phyloP scores from a whole-genome alignment of 1,140 invertebrate genomes.

The Cherax destructor region DNA sequence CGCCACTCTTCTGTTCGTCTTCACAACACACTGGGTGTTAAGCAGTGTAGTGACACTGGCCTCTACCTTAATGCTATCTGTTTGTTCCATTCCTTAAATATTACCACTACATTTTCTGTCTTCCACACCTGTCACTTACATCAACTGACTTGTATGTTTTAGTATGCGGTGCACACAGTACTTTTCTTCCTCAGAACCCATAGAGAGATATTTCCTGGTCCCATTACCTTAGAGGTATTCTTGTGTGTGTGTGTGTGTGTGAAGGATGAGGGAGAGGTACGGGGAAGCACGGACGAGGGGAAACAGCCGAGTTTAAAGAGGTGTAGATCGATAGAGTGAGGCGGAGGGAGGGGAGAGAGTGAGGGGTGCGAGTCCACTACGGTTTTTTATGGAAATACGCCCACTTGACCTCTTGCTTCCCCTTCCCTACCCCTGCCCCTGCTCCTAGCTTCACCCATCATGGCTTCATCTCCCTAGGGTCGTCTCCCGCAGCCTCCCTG shows the following conservation, averaged over 20 bases:
- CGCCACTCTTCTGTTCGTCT: too few relatives aligned
- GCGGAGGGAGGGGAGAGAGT: background rate
- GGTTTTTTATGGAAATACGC: background rate
- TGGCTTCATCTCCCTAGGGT: background rate
- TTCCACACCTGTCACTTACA: too few relatives aligned
- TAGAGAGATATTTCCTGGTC: too few relatives aligned
- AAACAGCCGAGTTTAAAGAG: background rate
- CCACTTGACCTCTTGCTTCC: background rate
- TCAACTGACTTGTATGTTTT: too few relatives aligned
- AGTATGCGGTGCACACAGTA: too few relatives aligned
- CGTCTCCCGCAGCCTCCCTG: background rate
- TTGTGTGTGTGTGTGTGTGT: background rate
- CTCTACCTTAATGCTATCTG: too few relatives aligned
- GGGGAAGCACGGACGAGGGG: background rate
- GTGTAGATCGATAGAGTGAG: background rate
- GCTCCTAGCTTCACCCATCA: background rate
- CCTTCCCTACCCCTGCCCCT: background rate
- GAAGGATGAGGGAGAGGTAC: background rate
- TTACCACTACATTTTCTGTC: too few relatives aligned
- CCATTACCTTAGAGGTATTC: too few relatives aligned
- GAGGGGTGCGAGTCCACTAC: background rate
- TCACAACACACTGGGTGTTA: too few relatives aligned
- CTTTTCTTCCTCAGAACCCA: too few relatives aligned
- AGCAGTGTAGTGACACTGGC: too few relatives aligned
- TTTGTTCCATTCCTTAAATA: too few relatives aligned